Base-by-base conservation (phyloP, 2,113 vertebrate species). In the Anolis carolinensis region DNA sequence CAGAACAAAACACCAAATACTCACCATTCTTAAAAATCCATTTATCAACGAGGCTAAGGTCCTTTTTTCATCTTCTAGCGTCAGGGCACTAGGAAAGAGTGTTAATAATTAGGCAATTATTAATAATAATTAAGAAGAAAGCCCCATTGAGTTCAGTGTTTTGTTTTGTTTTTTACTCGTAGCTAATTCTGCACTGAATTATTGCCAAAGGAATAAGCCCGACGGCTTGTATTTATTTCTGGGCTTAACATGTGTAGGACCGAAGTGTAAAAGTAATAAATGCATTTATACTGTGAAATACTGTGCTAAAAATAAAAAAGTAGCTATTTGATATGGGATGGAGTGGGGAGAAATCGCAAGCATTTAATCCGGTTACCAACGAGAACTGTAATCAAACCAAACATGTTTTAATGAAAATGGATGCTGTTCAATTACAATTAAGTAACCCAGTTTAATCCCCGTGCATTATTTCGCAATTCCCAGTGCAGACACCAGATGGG, bases 11-110 rank as follows among this genome's bases (percentile, higher is more conserved):
- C 8, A 67, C 7, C 30, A 65, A 27, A 65, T 74, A 93, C 97
- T 97, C 91, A 99, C 98, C 98, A 99, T 97, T 94, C 97, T 97
- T 91, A 99, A 97, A 94, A 99, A 99, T 86, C 98, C 98, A 87
- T 97, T 98, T 92, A 99, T 99, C 89, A 99, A 95, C 90, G 96
- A 92, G 82, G 98, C 95, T 89, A 98, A 92, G 84, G 90, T 97
- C 89, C 99, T 94, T 87, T 98, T 99, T 95, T 99, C 98, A 83
- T 99, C 99, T 83, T 99, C 99, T 0, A 99, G 97, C 1, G 98
- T 99, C 70, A 99, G 96, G 48, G 98, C 98, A 65, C 99, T 99
- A 78, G 2, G 91, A 94, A 20, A 75, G n/a, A 48, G 89, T 79
- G 86, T 84, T 36, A 62, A 39, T 39, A 59, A 20, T 62, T 55